Base-by-base conservation (phyloP, 2,888 invertebrate species). In the Eugnorisma glareosa region DNA sequence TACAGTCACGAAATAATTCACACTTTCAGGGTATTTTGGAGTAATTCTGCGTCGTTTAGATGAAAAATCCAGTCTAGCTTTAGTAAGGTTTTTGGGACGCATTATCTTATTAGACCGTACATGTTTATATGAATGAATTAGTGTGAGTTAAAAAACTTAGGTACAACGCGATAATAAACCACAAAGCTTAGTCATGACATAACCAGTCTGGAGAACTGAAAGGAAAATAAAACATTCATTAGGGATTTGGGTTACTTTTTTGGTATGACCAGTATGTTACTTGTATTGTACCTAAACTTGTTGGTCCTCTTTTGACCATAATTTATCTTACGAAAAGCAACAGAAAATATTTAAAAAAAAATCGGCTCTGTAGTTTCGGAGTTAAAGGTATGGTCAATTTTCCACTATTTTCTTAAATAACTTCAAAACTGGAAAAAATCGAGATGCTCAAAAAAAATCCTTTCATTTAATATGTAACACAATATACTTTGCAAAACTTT, bases 1-100 rank as follows among this genome's bases (percentile, higher is more conserved):
- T 86, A 73, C n/a, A 64, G 74, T 28, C 61, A 43, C 73, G 57
- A 66, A 80, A 86, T 80, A 77, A 75, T 86, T 80, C 80, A 79
- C 79, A 77, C 40, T 83, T 81, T 76, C 75, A 31, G 31, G 31
- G 59, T 67, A 70, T 70, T 81, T 82, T 35, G 15, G 13, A 35
- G 63, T 81, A 81, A 82, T 75, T 85, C 68, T 24, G 18, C 3
- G 67, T 63, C 31, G 35, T 81, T 84, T 71, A 54, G 18, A 15
- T 61, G 57, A 84, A 84, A 81, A 84, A 79, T 51, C 13, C 57
- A 51, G 64, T 73, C 45, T 35, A 15, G 31, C 51, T 73, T 78
- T 40, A 64, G 71, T 64, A 48, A 43, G 18, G 48, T 66, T 57
- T 79, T 63, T 40, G 13, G 28, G 45, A 2, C 15, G 3, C 15